Percentiles rank a stretch among this genome's conserved stretches.
Conservation (phyloP, 2,797 vertebrate genomes). For the Sebastes nivosus region DNA sequence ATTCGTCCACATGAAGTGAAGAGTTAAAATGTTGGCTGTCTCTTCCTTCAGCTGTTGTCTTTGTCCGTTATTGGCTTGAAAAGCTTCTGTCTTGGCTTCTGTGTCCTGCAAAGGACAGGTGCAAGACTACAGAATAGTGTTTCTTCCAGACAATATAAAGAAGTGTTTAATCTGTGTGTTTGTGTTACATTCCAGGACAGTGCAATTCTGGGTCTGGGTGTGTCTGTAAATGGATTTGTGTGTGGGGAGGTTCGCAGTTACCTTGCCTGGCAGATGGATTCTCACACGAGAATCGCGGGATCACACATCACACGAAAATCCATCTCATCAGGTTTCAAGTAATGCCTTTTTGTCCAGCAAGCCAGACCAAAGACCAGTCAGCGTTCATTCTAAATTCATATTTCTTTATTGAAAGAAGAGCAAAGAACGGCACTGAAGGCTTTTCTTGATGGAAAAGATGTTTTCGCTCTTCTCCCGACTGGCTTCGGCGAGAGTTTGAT, state of each 20-base stretch:
- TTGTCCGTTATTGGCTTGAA: slow-evolving; percentile 5
- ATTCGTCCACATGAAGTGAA: neutral
- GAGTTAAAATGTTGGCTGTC: slow-evolving; percentile 9
- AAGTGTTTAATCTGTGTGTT: slow-evolving; percentile 3
- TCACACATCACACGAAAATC: no score
- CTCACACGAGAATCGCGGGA: neutral
- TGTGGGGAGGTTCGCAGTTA: neutral
- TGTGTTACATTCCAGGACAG: neutral
- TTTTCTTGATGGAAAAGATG: no score
- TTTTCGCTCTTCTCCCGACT: no score
- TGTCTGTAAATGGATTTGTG: slow-evolving; percentile 1
- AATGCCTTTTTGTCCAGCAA: no score
- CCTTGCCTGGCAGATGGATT: neutral
- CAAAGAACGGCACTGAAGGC: no score
- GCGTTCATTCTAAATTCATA: no score
- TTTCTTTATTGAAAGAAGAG: no score
- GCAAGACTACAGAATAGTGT: slow-evolving; percentile 17
- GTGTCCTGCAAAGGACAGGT: slow-evolving; percentile 9
- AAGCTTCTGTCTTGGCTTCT: slow-evolving; percentile 1
- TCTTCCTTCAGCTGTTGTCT: slow-evolving; percentile 47
- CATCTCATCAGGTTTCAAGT: no score
- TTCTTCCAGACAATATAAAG: neutral
- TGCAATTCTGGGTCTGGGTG: neutral
- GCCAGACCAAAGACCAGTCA: no score
- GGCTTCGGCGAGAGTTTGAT: no score